A percentile compares a stretch with the other conserved stretches of the same genome.
These are phyloP conservation scores for Cettia cetti DNA, from an alignment of 2,113 vertebrate genomes.

Conservation along the genomic window DNA sequence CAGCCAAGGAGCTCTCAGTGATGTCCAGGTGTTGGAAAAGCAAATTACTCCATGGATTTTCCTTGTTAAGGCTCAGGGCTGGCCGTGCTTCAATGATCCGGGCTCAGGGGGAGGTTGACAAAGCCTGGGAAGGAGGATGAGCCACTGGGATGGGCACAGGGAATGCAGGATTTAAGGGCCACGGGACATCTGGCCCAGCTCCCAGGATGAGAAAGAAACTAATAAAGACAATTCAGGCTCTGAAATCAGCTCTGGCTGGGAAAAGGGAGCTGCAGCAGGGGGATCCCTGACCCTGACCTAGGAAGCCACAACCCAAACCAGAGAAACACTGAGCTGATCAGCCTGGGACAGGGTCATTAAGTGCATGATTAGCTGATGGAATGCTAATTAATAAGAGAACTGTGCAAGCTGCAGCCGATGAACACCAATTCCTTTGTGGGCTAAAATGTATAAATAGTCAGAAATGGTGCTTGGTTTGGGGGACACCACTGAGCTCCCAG, in stretches of 20 bases:
- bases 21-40: neutral
- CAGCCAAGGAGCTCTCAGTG: neutral
- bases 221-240: neutral
- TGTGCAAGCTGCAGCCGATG: neutral
- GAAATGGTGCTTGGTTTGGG: neutral
- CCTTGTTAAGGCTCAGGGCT: neutral
- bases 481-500: neutral
- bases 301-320: neutral
- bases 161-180: neutral
- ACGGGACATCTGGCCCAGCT: neutral
- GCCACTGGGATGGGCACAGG: neutral
- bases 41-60: neutral
- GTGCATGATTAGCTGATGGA: too few relatives aligned
- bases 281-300: neutral
- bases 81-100: rapidly evolving
- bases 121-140: neutral
- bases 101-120: neutral
- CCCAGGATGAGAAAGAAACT: neutral
- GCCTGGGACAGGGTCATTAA: neutral
- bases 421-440: neutral
- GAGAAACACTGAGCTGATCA: neutral
- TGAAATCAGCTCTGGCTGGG: neutral
- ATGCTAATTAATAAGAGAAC: neutral
- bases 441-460: rapidly evolving
- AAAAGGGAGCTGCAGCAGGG: too few relatives aligned